Conservation (phyloP, 2,888 invertebrate species). For the Alloscopus bannaensis region DNA sequence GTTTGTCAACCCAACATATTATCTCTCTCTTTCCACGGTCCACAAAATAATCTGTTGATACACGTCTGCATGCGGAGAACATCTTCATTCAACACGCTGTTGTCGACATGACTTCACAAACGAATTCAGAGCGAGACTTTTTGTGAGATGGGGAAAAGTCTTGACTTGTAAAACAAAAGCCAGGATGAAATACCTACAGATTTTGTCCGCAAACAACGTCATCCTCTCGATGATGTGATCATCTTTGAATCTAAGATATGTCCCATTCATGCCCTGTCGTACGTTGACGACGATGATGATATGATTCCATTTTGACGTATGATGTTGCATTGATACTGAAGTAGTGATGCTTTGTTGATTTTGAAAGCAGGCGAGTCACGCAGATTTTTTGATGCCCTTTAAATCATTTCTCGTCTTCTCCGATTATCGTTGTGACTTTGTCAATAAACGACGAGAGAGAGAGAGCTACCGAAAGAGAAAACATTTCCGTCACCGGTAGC, state of each 20-base stretch:
- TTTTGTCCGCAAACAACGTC: no score
- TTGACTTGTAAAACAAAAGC: no score
- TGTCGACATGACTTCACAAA: slow-evolving; percentile 45
- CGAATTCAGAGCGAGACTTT: slow-evolving; percentile 38
- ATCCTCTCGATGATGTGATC: no score
- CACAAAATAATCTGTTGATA: no score
- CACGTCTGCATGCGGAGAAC: no score
- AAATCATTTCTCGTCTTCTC: slow-evolving; percentile 16
- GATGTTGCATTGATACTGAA: slow-evolving; percentile 30
- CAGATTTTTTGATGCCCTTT: slow-evolving; percentile 32
- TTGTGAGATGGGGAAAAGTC: no score
- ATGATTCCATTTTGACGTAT: no score
- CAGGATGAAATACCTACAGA: no score
- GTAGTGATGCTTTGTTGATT: background rate
- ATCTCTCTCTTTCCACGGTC: slow-evolving; percentile 30
- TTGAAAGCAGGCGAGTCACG: slow-evolving; percentile 59
- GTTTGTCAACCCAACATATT: slow-evolving; percentile 46
- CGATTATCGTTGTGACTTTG: slow-evolving; percentile 18
- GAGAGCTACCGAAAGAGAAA: no score
- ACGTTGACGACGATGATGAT: slow-evolving; percentile 10
- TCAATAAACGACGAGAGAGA: slow-evolving; percentile 16
- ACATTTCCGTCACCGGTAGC: slow-evolving; percentile 26
- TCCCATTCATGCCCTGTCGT: slow-evolving; percentile 46
- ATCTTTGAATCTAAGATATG: slow-evolving; percentile 39
- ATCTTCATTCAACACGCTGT: no score